A percentile compares a stretch with the other conserved stretches of the same genome.
These are phyloP conservation scores for Cepaea nemoralis DNA, from an alignment of 1,140 invertebrate genomes.

Conservation along the genomic window DNA sequence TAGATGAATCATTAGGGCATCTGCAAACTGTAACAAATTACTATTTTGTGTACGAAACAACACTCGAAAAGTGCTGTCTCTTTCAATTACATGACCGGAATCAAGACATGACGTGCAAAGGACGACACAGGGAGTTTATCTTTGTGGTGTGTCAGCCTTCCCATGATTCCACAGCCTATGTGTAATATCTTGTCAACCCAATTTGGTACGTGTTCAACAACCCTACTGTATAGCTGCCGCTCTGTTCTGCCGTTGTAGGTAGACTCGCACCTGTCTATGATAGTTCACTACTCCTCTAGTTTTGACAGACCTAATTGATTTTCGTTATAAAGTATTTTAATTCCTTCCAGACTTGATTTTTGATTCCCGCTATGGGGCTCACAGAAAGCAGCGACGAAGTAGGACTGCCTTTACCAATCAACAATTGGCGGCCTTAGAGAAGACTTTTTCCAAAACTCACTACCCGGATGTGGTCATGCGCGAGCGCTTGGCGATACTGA, in stretches of 20 bases:
- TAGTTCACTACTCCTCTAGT: neutral
- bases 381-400: constrained; percentile 89
- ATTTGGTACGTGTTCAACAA: no score
- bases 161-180: no score
- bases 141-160: no score
- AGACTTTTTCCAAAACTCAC: constrained; percentile 93
- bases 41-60: no score
- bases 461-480: constrained; percentile 93
- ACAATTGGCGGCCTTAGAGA: constrained; percentile 93
- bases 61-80: no score
- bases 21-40: no score
- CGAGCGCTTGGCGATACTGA: constrained; percentile 89
- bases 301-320: neutral
- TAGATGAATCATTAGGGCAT: no score
- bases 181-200: no score
- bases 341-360: constrained; percentile 63
- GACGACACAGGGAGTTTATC: neutral
- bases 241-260: neutral
- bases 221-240: no score
- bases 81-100: no score
- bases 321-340: neutral
- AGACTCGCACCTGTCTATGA: neutral
- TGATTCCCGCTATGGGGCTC: constrained; percentile 68
- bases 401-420: constrained; percentile 93
- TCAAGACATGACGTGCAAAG: no score